Evolutionary conservation across 2,113 vertebrate genomes (phyloP), one percentile per base, ranked within the genome.

Genomic region (Engraulis encrasicolus): DNA sequence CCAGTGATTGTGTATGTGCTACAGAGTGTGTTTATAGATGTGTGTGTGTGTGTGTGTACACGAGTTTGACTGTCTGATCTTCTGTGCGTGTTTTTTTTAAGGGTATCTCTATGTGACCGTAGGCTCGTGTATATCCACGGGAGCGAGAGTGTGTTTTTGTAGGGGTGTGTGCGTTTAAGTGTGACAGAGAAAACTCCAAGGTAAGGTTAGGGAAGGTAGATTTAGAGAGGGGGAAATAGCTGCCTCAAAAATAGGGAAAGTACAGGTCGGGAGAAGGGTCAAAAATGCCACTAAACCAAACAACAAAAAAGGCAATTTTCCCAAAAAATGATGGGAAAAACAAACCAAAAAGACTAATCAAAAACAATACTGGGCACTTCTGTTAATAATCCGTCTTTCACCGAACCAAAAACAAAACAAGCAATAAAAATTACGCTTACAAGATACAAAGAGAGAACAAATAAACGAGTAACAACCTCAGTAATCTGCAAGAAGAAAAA

Each of bases 191-290:
- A 92, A 93, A 93, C 92, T 89, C n/a, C 27, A 6, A 66, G 27
- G 58, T 45, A 45, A 45, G 40, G 27, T 66, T n/a, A n/a, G n/a
- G n/a, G n/a, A 66, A 93, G 92, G 92, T 88, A 91, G 87, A n/a
- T n/a, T n/a, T n/a, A 92, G 86, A 91, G 87, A 88, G 88, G 86
- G n/a, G 85, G 89, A 89, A 95, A 93, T 96, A 96, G 95, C 95
- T 96, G 95, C 95, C 95, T 94, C 90, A 66, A 66, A 31, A 66
- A 6, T 1, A 27, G 58, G 58, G 31, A 31, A 66, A 23, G 58
- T n/a, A 31, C 15, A 23, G 27, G 58, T 6, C 31, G 58, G 58
- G 58, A 66, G 58, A 66, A 14, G 23, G 58, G 9, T 12, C 58
- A 66, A 31, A 66, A 87, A 92, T 90, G 89, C 83, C 48, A 38